Evolutionary conservation across 2,113 vertebrate genomes (phyloP).

Genomic region (Peromyscus leucopus): DNA sequence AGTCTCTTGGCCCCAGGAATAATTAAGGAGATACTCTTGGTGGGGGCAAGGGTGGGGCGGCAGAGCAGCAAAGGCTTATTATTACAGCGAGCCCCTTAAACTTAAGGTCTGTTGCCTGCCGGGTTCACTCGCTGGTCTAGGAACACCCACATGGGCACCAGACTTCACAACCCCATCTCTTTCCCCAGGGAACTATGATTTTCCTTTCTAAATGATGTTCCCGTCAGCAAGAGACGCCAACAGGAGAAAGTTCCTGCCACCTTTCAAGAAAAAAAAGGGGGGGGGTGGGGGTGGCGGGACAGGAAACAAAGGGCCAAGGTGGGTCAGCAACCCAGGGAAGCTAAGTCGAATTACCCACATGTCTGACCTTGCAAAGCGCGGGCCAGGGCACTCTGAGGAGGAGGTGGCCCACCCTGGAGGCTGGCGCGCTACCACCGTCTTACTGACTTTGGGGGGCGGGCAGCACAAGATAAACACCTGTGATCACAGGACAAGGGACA

Average conservation of each 20-base stretch:
- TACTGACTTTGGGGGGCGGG: neutral
- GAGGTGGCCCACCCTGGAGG: neutral
- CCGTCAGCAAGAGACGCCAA: neutral
- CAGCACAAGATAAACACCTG: neutral
- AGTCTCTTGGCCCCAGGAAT: neutral
- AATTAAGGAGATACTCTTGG: neutral
- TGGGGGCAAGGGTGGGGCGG: neutral
- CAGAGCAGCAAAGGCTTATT: neutral
- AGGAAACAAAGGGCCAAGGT: neutral
- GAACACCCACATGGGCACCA: neutral
- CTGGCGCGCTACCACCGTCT: neutral
- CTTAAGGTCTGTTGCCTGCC: neutral
- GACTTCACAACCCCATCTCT: neutral
- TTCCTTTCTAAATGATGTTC: constrained; percentile 48
- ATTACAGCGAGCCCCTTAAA: neutral
- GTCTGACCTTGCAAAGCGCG: neutral
- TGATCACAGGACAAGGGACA: neutral
- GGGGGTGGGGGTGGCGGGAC: too few species aligned
- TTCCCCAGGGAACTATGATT: neutral
- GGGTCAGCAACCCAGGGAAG: neutral
- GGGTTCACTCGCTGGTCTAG: neutral
- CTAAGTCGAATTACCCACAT: too few species aligned
- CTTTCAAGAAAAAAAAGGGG: neutral
- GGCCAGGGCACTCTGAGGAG: neutral
- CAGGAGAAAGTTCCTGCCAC: neutral